Conservation (phyloP, 2,797 vertebrate genomes). For the Octomys mimax region DNA sequence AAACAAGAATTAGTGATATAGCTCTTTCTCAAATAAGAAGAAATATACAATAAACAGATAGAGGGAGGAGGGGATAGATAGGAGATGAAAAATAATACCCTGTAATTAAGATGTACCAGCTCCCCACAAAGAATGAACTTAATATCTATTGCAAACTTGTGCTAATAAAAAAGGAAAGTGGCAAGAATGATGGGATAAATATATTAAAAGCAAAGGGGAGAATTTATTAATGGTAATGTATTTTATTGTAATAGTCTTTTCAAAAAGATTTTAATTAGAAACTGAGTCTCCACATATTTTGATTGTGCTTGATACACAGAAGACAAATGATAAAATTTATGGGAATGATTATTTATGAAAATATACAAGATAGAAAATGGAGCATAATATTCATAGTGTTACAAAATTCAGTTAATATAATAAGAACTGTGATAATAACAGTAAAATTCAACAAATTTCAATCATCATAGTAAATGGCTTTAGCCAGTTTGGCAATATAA, state of each 20-base stretch:
- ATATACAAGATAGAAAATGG: background rate
- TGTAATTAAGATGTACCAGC: background rate
- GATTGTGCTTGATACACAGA: background rate
- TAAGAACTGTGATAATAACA: background rate
- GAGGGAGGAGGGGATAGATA: background rate
- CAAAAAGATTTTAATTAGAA: background rate
- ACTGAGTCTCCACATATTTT: background rate
- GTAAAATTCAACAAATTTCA: background rate
- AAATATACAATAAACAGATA: background rate
- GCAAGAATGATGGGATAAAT: background rate
- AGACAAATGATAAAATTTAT: background rate
- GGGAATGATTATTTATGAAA: background rate
- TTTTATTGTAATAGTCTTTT: background rate
- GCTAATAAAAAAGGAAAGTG: background rate
- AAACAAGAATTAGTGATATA: background rate
- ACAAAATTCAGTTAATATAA: background rate
- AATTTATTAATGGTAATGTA: background rate
- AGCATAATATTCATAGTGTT: background rate
- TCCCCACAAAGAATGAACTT: background rate
- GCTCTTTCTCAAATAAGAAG: background rate
- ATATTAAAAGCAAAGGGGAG: background rate
- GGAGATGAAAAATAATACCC: background rate
- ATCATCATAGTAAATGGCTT: background rate
- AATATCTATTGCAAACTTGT: background rate
- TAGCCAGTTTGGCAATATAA: background rate